Conservation (phyloP, 2,113 vertebrate species). For the Proteles cristata region DNA sequence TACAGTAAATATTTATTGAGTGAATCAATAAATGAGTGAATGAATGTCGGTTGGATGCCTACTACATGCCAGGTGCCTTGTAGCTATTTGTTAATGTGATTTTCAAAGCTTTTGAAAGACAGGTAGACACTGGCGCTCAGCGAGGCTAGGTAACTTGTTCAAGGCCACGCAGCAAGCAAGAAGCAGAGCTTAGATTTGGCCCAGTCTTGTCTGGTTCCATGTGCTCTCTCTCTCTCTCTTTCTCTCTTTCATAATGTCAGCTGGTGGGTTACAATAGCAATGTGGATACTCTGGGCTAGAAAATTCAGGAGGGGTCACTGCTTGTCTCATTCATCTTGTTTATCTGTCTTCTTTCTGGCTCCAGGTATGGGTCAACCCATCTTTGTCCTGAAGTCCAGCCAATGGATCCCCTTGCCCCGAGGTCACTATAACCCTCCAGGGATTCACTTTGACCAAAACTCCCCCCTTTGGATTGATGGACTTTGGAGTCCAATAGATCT, state of each 20-base stretch:
- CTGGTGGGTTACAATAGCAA: too few species aligned
- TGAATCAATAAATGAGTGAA: not conserved
- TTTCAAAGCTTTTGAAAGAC: not conserved
- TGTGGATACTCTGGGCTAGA: not conserved
- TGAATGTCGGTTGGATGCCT: not conserved
- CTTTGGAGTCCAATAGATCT: not conserved
- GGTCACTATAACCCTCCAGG: not conserved
- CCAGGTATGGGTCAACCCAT: not conserved
- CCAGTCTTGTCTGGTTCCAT: not conserved
- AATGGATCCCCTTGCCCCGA: not conserved
- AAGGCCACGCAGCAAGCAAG: not conserved
- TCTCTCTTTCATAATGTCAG: not conserved
- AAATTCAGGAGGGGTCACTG: not conserved
- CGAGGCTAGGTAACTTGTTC: not conserved
- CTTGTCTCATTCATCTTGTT: not conserved
- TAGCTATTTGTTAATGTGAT: not conserved
- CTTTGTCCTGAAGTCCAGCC: not conserved
- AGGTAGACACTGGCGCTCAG: not conserved
- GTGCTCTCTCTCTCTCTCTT: not conserved
- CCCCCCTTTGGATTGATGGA: not conserved
- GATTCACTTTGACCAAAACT: not conserved
- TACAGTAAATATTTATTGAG: not conserved
- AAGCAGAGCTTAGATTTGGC: not conserved
- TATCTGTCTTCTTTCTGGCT: not conserved
- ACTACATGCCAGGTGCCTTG: not conserved